Base-by-base conservation (phyloP, 1,140 invertebrate genomes). In the Calycopis cecrops region DNA sequence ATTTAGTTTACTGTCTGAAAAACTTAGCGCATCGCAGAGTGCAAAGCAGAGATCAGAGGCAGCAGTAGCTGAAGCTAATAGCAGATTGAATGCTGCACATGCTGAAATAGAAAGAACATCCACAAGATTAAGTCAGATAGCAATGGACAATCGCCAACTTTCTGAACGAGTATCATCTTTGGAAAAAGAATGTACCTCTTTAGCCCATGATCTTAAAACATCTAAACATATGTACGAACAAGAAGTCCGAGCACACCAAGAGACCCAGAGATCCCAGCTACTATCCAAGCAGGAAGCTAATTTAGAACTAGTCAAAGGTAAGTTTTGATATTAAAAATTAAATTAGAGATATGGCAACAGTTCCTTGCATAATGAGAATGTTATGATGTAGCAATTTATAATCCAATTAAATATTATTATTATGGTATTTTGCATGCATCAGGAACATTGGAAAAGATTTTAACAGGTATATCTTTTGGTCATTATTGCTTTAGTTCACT, bases 231-330 rank as follows among this genome's bases (percentile, higher is more conserved):
- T 94, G 57, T 97, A 97, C 73, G 94, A 97, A 70, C 94, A 97
- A 75, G 96, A 98, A 88, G 91, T 96, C 0, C 91, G 92, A 57
- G 94, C 96, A 0, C 96, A 97, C 73, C 94, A 97, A 76, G 95
- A 97, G 83, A 96, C 95, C 1, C 95, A 97, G 85, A 92, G 91
- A 73, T 96, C 91, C 52, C 93, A 91, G 40, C 91, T 95, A 70
- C 88, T 94, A n/a, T 94, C 92, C 38, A 96, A 95, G 69, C 96
- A 98, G 76, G 95, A 97, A 80, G 95, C 95, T 10, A 97, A 96
- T 86, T 79, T 96, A 60, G 95, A 97, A 88, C 93, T 95, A 65
- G 94, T 97, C 40, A 96, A 96, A 92, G 94, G 95, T 96, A 87
- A 85, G 67, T 67, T 44, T 16, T 38, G 9, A 47, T 35, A 4